Base-by-base conservation (phyloP, 2,888 invertebrate genomes). In the Brachypalpus laphriformis region DNA sequence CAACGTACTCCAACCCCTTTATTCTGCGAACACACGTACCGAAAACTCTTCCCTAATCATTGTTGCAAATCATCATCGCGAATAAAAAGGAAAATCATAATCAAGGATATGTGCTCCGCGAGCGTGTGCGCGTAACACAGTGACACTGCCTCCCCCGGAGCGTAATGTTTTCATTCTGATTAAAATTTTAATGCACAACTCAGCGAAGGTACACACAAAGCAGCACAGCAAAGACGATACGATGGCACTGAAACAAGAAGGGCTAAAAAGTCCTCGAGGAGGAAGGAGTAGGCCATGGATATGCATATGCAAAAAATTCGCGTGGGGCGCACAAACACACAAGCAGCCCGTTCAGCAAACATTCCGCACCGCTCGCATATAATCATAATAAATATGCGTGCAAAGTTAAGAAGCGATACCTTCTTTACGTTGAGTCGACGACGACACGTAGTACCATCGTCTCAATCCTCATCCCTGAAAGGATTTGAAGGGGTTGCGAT, bases 71-170 rank as follows among this genome's bases (percentile, higher is more conserved):
- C 83, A 85, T 70, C 80, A 65, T 61, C 57, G 56, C 70, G 57
- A 80, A 85, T 80, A 85, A 80, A 80, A 80, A 18, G 63, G 70
- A 66, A 80, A 80, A 85, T 85, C 66, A 85, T 85, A 85, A 75
- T 85, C 68, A 85, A 47, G 74, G 75, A 75, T 80, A 85, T 75
- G 75, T 71, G 59, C 61, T 18, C 18, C 59, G 49, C 57, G 37
- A 11, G 34, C 31, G 59, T 40, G 54, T 72, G 59, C 45, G 34
- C 57, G 51, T 47, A 37, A 28, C 40, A 37, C 61, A 66, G 72
- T 68, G 82, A 59, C 75, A 59, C 25, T 54, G 54, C 42, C 63
- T 71, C 40, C 74, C 61, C 45, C 25, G 20, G n/a, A 75, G 54
- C 57, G 57, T 74, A 75, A 80, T 71, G 75, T 76, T 81, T 81